Evolutionary conservation across 1,140 invertebrate genomes (phyloP).

Genomic region (Meloidogyne chitwoodi): DNA sequence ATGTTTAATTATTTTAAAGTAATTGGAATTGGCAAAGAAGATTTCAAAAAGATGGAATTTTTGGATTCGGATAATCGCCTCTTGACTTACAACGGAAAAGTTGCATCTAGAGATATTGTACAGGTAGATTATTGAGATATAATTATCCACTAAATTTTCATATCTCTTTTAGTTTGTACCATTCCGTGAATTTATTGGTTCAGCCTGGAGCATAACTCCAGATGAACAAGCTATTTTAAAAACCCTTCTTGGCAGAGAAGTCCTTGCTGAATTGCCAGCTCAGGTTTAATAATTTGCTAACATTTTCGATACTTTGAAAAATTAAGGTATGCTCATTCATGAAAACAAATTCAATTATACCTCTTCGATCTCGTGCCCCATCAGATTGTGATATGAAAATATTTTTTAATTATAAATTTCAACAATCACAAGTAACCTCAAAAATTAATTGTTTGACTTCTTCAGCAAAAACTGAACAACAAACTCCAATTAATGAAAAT

Average conservation of each 20-base stretch:
- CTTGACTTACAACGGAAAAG: constrained; percentile 25
- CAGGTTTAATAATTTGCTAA: constrained; percentile 27
- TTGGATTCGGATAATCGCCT: constrained; percentile 29
- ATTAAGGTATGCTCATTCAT: constrained; percentile 14
- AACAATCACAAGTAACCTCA: neutral
- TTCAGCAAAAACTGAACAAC: neutral
- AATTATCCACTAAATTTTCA: neutral
- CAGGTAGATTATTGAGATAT: constrained; percentile 15
- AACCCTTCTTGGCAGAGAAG: constrained; percentile 36
- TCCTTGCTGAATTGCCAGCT: constrained; percentile 40
- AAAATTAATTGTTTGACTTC: neutral
- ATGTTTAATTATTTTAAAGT: constrained; percentile 24
- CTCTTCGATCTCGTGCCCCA: neutral
- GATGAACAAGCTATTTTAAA: constrained; percentile 20
- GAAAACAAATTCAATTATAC: constrained; percentile 7
- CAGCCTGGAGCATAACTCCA: constrained; percentile 5
- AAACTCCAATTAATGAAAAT: neutral
- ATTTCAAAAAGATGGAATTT: constrained; percentile 48
- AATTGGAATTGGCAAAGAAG: constrained; percentile 43
- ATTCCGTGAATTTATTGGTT: constrained; percentile 47
- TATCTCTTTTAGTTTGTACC: constrained; percentile 43
- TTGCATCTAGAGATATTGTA: constrained; percentile 33
- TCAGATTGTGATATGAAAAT: neutral
- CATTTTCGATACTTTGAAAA: neutral
- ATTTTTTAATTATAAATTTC: neutral